Percentiles rank a stretch among this genome's conserved stretches.
phyloP scores from a whole-genome alignment of 2,113 vertebrate genomes.

The Gracilinanus agilis region DNA sequence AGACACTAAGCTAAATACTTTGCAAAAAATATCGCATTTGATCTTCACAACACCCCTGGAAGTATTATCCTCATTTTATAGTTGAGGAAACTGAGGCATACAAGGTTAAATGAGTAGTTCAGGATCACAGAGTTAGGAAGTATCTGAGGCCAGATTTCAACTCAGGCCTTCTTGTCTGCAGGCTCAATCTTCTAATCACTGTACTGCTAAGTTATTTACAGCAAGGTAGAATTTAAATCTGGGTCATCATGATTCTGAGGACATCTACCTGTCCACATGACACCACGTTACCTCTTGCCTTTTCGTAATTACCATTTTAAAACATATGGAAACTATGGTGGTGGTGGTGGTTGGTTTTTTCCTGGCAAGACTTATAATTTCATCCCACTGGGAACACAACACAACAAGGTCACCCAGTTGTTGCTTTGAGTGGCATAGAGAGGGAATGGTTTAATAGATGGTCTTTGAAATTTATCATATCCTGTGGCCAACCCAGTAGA shows the following conservation, averaged over 20 bases:
- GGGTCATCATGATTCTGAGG: not conserved
- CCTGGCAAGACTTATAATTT: not conserved
- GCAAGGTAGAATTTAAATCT: not conserved
- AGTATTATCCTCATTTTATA: not conserved
- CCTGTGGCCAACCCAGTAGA: not conserved
- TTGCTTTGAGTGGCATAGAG: not conserved
- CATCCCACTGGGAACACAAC: not conserved
- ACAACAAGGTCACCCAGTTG: not conserved
- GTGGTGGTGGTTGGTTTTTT: not conserved
- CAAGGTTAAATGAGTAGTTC: not conserved
- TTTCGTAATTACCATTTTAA: not conserved
- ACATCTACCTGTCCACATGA: not conserved
- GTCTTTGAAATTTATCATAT: not conserved
- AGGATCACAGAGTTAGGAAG: not conserved
- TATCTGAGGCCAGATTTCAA: not conserved
- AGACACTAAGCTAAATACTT: not conserved
- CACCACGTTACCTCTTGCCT: not conserved
- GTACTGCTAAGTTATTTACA: not conserved
- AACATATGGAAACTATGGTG: not conserved
- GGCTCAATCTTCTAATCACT: not conserved
- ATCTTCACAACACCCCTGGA: not conserved
- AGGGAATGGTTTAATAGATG: not conserved
- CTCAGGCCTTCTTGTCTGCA: not conserved
- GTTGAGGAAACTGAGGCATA: not conserved
- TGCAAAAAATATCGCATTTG: not conserved